Evolutionary conservation across 64 coral and sea anemone species (phyloP).

Genomic region (Pocillopora damicornis): DNA sequence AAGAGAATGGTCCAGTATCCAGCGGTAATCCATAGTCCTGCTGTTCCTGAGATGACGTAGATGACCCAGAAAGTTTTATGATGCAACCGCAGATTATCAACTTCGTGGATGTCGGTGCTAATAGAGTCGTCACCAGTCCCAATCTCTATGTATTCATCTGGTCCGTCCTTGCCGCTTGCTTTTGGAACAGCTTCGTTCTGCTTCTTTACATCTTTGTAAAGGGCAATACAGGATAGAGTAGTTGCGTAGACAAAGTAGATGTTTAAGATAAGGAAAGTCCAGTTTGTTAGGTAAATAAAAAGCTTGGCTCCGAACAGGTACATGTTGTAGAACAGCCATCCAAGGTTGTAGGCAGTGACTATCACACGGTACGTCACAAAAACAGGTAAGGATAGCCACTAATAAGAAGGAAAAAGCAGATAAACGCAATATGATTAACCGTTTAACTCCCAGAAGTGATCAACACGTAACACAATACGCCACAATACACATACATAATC

Average conservation of each 20-base stretch:
- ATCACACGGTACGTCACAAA: constrained; percentile 51
- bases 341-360: constrained; percentile 8
- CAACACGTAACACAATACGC: too few species aligned
- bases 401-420: neutral
- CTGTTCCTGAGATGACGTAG: constrained; percentile 61
- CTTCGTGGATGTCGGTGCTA: neutral
- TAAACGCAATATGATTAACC: neutral
- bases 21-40: constrained; percentile 55
- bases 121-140: neutral
- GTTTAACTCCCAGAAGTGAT: too few species aligned
- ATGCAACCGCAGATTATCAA: constrained; percentile 1
- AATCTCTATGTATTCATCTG: constrained; percentile 26
- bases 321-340: constrained; percentile 48
- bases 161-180: neutral
- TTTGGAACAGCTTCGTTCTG: neutral
- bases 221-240: constrained; percentile 35
- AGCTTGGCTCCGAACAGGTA: constrained; percentile 27
- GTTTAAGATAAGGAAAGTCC: constrained; percentile 52
- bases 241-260: constrained; percentile 59
- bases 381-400: constrained; percentile 52
- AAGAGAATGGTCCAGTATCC: constrained; percentile 76
- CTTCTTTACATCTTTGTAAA: constrained; percentile 22
- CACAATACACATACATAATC: too few species aligned
- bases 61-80: constrained; percentile 60
- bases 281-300: constrained; percentile 62